Conservation (phyloP, 2,797 vertebrate genomes). For the Pseudochirops corinnae region DNA sequence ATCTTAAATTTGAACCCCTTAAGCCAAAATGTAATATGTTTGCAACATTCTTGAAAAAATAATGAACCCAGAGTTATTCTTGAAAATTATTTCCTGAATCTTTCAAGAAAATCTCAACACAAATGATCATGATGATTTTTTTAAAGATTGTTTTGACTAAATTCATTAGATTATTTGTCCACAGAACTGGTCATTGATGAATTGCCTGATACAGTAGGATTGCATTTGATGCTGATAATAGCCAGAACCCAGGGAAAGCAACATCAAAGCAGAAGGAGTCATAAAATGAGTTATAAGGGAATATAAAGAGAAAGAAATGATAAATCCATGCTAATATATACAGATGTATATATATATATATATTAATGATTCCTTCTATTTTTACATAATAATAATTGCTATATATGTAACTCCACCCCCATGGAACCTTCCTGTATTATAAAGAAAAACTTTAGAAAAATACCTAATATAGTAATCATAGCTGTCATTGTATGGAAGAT, state of each 20-base stretch:
- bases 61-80: background rate
- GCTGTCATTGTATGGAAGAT: background rate
- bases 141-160: background rate
- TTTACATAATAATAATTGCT: background rate
- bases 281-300: background rate
- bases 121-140: background rate
- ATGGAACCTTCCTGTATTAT: background rate
- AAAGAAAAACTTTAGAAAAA: background rate
- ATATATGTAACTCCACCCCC: background rate
- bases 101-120: background rate
- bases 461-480: background rate
- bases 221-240: background rate
- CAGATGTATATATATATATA: background rate
- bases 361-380: background rate
- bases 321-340: background rate
- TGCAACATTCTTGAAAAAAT: background rate
- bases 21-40: constrained; percentile 1
- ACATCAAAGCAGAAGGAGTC: background rate
- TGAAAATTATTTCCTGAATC: background rate
- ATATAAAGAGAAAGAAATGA: background rate
- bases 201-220: background rate
- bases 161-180: background rate
- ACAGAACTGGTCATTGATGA: background rate
- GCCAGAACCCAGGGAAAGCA: background rate
- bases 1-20: constrained; percentile 33